phyloP scores from a whole-genome alignment of 30 jellyfish, hydroid and myxozoan species.

The Calvadosia cruxmelitensis region DNA sequence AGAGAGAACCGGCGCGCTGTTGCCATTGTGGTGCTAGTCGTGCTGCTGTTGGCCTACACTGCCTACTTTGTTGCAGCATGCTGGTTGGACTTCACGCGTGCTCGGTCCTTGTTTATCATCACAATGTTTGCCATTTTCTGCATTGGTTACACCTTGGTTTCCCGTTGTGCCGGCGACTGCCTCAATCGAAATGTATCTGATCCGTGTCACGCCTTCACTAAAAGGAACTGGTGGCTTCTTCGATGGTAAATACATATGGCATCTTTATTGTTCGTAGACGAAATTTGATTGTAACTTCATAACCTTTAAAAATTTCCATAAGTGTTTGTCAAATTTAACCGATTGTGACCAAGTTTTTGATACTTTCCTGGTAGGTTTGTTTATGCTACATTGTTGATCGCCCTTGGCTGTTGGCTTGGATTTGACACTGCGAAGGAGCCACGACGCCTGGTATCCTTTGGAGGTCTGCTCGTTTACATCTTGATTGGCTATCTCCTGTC shows the following conservation, averaged over 20 bases:
- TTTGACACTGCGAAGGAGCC: slow-evolving; percentile 56
- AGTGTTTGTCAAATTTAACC: neutral
- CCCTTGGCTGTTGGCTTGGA: slow-evolving; percentile 56
- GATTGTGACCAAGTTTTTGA: no score
- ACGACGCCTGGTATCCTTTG: slow-evolving; percentile 35
- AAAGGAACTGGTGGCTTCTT: slow-evolving; percentile 23
- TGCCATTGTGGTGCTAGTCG: neutral
- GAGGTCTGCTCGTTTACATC: slow-evolving; percentile 34
- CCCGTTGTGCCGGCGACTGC: slow-evolving; percentile 31
- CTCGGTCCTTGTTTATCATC: slow-evolving; percentile 42
- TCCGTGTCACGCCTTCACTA: slow-evolving; percentile 9
- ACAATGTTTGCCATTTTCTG: slow-evolving; percentile 30
- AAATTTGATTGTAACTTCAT: no score
- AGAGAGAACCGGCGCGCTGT: slow-evolving; percentile 18
- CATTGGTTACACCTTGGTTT: slow-evolving; percentile 19
- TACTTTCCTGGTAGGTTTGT: slow-evolving; percentile 29
- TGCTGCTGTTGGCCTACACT: slow-evolving; percentile 5
- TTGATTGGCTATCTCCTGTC: slow-evolving; percentile 34
- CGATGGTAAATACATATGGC: slow-evolving; percentile 62
- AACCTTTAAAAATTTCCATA: neutral
- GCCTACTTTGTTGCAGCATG: slow-evolving; percentile 44
- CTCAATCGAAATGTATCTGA: slow-evolving; percentile 1
- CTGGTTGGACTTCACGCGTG: slow-evolving; percentile 36
- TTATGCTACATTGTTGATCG: slow-evolving; percentile 11
- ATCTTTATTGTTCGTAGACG: no score